Percentiles rank a stretch among this genome's conserved stretches.
Evolutionary conservation across 2,888 invertebrate species (phyloP).

Genomic region (Digitonthophagus gazella): DNA sequence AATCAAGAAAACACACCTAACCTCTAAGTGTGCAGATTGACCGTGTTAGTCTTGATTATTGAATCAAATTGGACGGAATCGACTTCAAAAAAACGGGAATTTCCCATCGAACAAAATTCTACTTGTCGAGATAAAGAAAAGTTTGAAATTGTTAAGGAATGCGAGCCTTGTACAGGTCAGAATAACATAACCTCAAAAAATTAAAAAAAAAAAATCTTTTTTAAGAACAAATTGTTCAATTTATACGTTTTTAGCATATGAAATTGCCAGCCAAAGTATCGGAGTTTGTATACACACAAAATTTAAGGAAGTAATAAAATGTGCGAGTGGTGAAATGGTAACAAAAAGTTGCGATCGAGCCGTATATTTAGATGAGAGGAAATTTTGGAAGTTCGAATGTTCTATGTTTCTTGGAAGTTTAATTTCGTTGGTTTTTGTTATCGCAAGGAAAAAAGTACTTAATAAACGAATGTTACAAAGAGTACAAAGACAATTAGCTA

Average conservation of each 20-base stretch:
- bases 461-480: slow-evolving; percentile 66
- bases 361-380: slow-evolving; percentile 78
- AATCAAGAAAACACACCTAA: slow-evolving; percentile 28
- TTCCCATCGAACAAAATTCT: slow-evolving; percentile 72
- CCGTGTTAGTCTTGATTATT: slow-evolving; percentile 75
- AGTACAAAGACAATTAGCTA: slow-evolving; percentile 70
- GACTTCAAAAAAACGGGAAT: slow-evolving; percentile 58
- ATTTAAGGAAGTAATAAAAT: slow-evolving; percentile 79
- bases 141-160: slow-evolving; percentile 70
- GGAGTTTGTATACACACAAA: slow-evolving; percentile 80
- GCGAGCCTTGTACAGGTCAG: slow-evolving; percentile 82
- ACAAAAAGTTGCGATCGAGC: slow-evolving; percentile 84
- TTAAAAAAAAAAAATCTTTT: too few relatives aligned
- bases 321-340: slow-evolving; percentile 76
- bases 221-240: too few relatives aligned
- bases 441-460: slow-evolving; percentile 64
- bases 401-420: slow-evolving; percentile 66
- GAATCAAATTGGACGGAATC: slow-evolving; percentile 72
- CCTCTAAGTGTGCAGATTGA: slow-evolving; percentile 60
- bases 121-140: slow-evolving; percentile 74
- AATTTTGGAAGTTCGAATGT: slow-evolving; percentile 80
- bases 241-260: slow-evolving; percentile 62
- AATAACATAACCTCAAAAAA: slow-evolving; percentile 14
- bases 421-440: slow-evolving; percentile 64
- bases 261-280: slow-evolving; percentile 77